Conservation (phyloP, 2,888 invertebrate genomes). For the Elmis aenea region DNA sequence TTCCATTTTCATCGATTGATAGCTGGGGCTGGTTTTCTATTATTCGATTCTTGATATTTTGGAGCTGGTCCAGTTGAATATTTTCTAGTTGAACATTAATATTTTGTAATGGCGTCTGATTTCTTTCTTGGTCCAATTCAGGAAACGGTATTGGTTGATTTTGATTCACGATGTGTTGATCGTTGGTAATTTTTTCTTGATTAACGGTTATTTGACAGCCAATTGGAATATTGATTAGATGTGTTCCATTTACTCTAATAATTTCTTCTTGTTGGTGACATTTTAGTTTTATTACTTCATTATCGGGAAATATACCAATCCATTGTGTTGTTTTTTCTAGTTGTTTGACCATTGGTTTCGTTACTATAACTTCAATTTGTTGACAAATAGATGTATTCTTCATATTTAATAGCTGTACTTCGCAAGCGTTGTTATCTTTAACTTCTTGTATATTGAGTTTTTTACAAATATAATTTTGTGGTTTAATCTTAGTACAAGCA, state of each 20-base stretch:
- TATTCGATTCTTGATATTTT: background rate
- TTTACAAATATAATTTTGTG: background rate
- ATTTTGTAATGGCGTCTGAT: background rate
- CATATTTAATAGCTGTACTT: constrained; percentile 1
- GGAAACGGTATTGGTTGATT: background rate
- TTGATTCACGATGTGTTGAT: background rate
- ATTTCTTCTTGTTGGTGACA: constrained; percentile 1
- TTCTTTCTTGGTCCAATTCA: background rate
- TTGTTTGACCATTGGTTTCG: background rate
- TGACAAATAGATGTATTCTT: background rate
- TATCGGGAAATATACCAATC: background rate
- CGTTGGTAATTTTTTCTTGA: background rate
- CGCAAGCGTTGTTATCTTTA: background rate
- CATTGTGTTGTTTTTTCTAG: background rate
- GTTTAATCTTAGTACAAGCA: background rate
- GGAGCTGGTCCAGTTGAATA: background rate
- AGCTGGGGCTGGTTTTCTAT: constrained; percentile 2
- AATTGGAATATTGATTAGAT: background rate
- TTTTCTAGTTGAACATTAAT: background rate
- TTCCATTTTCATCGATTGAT: background rate
- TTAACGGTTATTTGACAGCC: background rate
- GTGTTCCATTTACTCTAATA: constrained; percentile 1
- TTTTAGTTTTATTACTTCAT: background rate
- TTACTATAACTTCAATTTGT: background rate
- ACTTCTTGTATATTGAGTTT: background rate